Evolutionary conservation across 2,888 invertebrate species (phyloP), one percentile per base, ranked within the genome.

Genomic region (Temnothorax unifasciatus): DNA sequence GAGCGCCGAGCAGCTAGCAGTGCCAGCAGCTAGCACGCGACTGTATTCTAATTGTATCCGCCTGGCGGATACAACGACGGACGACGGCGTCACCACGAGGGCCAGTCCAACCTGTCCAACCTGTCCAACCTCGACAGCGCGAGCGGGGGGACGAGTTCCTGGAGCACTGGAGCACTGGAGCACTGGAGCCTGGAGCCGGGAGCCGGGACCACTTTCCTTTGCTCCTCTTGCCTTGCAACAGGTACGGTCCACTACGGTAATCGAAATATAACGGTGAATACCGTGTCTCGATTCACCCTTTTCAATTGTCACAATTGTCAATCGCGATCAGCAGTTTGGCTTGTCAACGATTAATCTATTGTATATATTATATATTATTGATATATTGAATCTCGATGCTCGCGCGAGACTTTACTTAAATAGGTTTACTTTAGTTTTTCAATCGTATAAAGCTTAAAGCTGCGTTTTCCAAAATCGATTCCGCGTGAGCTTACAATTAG

Each of bases 201-300:
- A 57, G 3, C 71, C 44, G 57, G 47, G 34, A 71, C 11, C 47
- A 71, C 18, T 34, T 34, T 34, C 6, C 34, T 6, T 34, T 34
- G 34, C 34, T 64, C 34, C 50, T 69, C 34, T 73, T n/a, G 50
- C 82, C 34, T 73, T n/a, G 50, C 82, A 87, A 89, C 87, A 85
- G 84, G 89, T 89, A 85, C 59, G 82, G 5, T 2, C 29, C 8
- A 18, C 9, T 18, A 3, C 44, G 44, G 15, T 29, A 13, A 61
- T 61, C 29, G 44, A 34, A 34, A 29, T 29, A 0, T 3, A 29
- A 29, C 29, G 29, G 29, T 29, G 29, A 29, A 29, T 29, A 29
- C 29, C 29, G 29, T 29, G 29, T 34, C 5, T 34, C 34, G 34
- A 6, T 34, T 34, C 34, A 34, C 34, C 34, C 6, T 34, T 34